Evolutionary conservation across 2,113 vertebrate species (phyloP).

Genomic region (Lasiurus borealis): DNA sequence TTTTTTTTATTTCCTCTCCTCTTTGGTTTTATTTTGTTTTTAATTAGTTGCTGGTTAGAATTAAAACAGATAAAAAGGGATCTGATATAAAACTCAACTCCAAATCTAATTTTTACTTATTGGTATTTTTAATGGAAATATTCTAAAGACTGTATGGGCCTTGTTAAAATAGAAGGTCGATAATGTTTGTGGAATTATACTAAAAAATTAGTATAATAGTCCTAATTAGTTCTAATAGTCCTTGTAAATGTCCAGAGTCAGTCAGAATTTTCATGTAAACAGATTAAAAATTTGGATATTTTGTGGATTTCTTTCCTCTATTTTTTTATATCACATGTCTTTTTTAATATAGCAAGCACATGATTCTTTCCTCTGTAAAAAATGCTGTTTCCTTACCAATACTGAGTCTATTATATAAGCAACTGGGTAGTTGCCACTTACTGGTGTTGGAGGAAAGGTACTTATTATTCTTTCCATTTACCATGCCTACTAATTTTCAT

Average conservation of each 20-base stretch:
- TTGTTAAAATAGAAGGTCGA: conserved; percentile 15
- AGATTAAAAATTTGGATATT: background rate
- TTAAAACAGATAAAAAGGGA: conserved; percentile 8
- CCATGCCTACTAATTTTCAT: background rate
- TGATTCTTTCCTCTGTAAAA: background rate
- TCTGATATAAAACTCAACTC: conserved; percentile 2
- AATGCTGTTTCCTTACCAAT: background rate
- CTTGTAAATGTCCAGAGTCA: background rate
- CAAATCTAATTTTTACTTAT: background rate
- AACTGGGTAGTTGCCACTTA: background rate
- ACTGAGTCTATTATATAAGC: background rate
- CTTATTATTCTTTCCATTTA: background rate
- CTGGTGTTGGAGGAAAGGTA: background rate
- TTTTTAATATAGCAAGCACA: background rate
- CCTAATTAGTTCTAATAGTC: background rate
- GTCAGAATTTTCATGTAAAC: background rate
- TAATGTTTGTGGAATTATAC: background rate
- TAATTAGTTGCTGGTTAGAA: conserved; percentile 21
- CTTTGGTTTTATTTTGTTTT: conserved; percentile 45
- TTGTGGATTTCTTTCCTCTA: background rate
- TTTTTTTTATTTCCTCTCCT: background rate
- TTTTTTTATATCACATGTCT: background rate
- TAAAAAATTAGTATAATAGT: conserved; percentile 30
- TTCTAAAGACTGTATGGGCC: background rate
- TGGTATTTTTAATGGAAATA: conserved; percentile 12